phyloP scores from a whole-genome alignment of 1,140 invertebrate species.

The Thaumatotibia leucotreta region DNA sequence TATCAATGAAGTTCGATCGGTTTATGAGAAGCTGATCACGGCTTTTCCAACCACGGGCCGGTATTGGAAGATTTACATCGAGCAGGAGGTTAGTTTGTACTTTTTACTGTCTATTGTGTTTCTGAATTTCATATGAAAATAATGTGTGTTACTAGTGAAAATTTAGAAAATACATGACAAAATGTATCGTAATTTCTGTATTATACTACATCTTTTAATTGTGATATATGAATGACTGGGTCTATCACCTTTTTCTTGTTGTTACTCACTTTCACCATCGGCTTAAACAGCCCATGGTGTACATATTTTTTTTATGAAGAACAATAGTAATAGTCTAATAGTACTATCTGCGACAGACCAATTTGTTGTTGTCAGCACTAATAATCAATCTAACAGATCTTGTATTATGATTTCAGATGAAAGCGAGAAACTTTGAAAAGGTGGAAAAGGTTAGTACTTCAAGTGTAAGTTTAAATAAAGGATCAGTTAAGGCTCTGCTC shows the following conservation, averaged over 20 bases:
- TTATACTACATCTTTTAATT: background rate
- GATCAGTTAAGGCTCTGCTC: background rate
- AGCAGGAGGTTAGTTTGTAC: conserved; percentile 90
- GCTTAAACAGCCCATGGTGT: too few species aligned
- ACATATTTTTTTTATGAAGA: too few species aligned
- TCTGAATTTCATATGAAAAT: background rate
- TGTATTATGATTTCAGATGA: conserved; percentile 85
- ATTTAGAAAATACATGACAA: too few species aligned
- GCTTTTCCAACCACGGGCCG: conserved; percentile 97
- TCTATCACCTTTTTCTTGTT: too few species aligned
- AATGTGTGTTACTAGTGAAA: too few species aligned
- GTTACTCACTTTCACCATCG: too few species aligned
- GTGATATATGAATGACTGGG: too few species aligned
- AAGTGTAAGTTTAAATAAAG: conserved; percentile 36
- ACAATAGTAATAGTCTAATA: too few species aligned
- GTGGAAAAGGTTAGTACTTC: conserved; percentile 95
- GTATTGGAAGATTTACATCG: conserved; percentile 99
- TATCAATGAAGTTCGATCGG: conserved; percentile 92
- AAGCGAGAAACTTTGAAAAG: conserved; percentile 95
- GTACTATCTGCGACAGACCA: too few species aligned
- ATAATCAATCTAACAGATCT: too few species aligned
- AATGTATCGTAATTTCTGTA: too few species aligned
- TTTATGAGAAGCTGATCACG: conserved; percentile 95
- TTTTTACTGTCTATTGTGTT: too few species aligned
- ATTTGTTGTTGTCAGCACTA: conserved; percentile 26